Percentiles rank a stretch among this genome's conserved stretches.
These are phyloP conservation scores for Oithona nana DNA, from an alignment of 2,888 invertebrate species.

Conservation along the genomic window DNA sequence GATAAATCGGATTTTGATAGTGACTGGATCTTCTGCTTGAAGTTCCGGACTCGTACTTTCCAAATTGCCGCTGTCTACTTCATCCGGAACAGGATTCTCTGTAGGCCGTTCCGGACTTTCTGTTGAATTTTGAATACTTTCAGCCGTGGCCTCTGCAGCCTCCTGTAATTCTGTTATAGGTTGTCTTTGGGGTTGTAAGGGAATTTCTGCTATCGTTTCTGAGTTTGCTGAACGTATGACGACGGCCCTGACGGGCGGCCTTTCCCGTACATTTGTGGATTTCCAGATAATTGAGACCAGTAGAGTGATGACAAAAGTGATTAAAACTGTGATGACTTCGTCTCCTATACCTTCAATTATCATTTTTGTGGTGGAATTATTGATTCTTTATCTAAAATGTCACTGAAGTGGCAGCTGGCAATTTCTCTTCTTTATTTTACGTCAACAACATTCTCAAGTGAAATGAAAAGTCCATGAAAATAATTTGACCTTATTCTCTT, in stretches of 20 bases:
- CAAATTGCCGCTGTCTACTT: too few relatives aligned
- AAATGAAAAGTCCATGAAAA: too few relatives aligned
- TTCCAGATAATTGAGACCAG: neutral
- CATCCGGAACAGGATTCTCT: neutral
- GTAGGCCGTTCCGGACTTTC: neutral
- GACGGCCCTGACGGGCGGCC: neutral
- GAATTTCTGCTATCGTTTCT: too few relatives aligned
- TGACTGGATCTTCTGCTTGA: neutral
- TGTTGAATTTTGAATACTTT: too few relatives aligned
- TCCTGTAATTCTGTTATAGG: neutral
- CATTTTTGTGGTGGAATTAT: too few relatives aligned
- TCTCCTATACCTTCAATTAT: constrained; percentile 5
- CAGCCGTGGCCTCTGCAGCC: neutral
- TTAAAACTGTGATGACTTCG: neutral
- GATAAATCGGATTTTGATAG: neutral
- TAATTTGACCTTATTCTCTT: too few relatives aligned
- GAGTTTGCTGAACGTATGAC: neutral
- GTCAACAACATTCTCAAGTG: too few relatives aligned
- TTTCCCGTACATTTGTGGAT: neutral
- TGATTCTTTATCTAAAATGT: too few relatives aligned
- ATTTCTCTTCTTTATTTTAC: too few relatives aligned
- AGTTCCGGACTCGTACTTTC: too few relatives aligned
- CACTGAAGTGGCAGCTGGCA: too few relatives aligned
- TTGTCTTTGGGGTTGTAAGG: too few relatives aligned
- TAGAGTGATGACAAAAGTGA: neutral